Percentiles rank a stretch among this genome's conserved stretches.
phyloP scores from a whole-genome alignment of 2,797 vertebrate genomes.

The Phylloscopus collybita region DNA sequence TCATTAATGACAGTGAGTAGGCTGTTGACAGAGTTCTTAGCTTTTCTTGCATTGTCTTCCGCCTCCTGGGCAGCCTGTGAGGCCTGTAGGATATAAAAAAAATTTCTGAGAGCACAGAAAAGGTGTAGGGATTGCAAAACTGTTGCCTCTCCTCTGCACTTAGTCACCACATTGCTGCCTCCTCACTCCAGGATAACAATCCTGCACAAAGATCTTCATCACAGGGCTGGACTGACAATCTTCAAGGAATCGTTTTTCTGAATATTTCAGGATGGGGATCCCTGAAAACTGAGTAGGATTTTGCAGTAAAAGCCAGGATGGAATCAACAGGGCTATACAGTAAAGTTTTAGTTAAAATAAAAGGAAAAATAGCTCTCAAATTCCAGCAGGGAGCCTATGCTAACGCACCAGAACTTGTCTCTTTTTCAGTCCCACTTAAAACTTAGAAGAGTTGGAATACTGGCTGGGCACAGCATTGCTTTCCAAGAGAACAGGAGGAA shows the following conservation, averaged over 20 bases:
- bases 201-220: not conserved
- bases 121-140: not conserved
- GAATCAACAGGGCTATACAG: not conserved
- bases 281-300: not conserved
- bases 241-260: not conserved
- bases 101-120: not conserved
- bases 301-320: not conserved
- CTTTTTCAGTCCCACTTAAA: not conserved
- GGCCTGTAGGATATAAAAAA: conserved; percentile 76
- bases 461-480: not conserved
- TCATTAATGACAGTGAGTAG: conserved; percentile 86
- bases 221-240: not conserved
- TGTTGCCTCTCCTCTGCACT: not conserved
- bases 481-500: not conserved
- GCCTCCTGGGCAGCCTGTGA: conserved; percentile 92
- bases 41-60: conserved; percentile 92
- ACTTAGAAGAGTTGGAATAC: not conserved
- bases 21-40: conserved; percentile 88
- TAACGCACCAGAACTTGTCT: not conserved
- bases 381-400: not conserved
- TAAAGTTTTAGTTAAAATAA: not conserved
- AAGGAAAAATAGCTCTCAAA: not conserved
- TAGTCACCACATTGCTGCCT: not conserved
- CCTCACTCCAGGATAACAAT: not conserved
- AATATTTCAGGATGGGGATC: not conserved